Evolutionary conservation across 2,113 vertebrate species (phyloP).

Genomic region (Orientallactaga bullata): DNA sequence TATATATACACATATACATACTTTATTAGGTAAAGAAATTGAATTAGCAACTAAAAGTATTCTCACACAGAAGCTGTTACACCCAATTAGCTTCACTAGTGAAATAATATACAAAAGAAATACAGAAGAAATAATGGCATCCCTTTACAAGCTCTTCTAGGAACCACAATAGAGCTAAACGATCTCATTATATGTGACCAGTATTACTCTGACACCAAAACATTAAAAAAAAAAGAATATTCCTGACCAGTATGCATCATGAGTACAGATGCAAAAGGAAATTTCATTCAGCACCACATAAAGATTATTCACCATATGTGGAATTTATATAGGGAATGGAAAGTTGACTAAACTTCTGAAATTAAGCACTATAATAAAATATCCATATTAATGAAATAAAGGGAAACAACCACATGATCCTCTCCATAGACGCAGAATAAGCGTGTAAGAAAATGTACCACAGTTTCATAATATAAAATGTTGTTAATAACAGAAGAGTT

Average conservation of each 20-base stretch:
- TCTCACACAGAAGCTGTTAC: not conserved
- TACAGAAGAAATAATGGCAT: not conserved
- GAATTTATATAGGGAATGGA: not conserved
- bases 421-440: not conserved
- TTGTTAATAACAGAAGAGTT: not conserved
- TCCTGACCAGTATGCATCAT: not conserved
- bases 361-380: not conserved
- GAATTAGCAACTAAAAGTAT: slow-evolving; percentile 43
- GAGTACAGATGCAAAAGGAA: not conserved
- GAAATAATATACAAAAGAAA: not conserved
- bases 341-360: slow-evolving; percentile 9
- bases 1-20: too few relatives aligned
- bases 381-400: slow-evolving; percentile 16
- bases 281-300: not conserved
- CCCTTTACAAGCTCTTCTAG: not conserved
- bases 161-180: not conserved
- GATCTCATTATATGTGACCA: not conserved
- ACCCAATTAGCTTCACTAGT: not conserved
- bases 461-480: not conserved
- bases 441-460: not conserved
- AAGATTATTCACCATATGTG: not conserved
- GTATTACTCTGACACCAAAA: not conserved
- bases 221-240: not conserved
- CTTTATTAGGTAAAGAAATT: not conserved
- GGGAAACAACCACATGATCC: not conserved